Evolutionary conservation across 64 coral and sea anemone genomes (phyloP).

Genomic region (Platygyra sinensis): DNA sequence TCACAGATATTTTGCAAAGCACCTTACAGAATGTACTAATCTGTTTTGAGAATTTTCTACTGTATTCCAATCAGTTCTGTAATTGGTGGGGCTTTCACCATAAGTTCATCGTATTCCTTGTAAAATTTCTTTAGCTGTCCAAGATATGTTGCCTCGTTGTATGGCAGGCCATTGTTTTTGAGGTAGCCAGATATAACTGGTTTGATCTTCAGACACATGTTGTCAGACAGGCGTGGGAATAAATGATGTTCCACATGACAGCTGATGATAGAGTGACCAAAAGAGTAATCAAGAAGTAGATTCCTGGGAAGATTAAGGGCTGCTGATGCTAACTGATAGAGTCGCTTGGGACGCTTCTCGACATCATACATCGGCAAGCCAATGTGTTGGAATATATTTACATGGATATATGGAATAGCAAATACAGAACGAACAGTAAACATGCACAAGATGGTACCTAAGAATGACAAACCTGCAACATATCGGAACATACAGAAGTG

Average conservation of each 20-base stretch:
- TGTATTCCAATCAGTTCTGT: slow-evolving; percentile 91
- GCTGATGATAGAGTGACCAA: slow-evolving; percentile 80
- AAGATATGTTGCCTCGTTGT: slow-evolving; percentile 72
- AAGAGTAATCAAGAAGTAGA: slow-evolving; percentile 80
- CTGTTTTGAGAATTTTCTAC: too few species aligned
- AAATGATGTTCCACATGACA: slow-evolving; percentile 95
- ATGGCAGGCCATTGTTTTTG: slow-evolving; percentile 79
- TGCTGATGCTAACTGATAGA: slow-evolving; percentile 73
- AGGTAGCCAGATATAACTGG: slow-evolving; percentile 81
- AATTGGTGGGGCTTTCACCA: slow-evolving; percentile 92
- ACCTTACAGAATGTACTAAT: too few species aligned
- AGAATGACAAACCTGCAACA: slow-evolving; percentile 64
- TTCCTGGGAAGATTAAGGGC: slow-evolving; percentile 79
- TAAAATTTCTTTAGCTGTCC: slow-evolving; percentile 76
- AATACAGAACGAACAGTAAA: slow-evolving; percentile 56
- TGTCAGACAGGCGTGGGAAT: slow-evolving; percentile 92
- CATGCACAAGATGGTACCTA: slow-evolving; percentile 64
- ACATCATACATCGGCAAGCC: slow-evolving; percentile 92
- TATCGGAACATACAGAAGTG: slow-evolving; percentile 67
- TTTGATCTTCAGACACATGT: slow-evolving; percentile 96
- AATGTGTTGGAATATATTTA: slow-evolving; percentile 96
- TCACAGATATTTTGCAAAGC: too few species aligned
- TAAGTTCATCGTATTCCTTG: slow-evolving; percentile 87
- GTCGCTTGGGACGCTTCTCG: slow-evolving; percentile 48
- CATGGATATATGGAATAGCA: slow-evolving; percentile 86